phyloP scores from a whole-genome alignment of 2,797 vertebrate genomes.

The Parauchenoglanis ngamensis region DNA sequence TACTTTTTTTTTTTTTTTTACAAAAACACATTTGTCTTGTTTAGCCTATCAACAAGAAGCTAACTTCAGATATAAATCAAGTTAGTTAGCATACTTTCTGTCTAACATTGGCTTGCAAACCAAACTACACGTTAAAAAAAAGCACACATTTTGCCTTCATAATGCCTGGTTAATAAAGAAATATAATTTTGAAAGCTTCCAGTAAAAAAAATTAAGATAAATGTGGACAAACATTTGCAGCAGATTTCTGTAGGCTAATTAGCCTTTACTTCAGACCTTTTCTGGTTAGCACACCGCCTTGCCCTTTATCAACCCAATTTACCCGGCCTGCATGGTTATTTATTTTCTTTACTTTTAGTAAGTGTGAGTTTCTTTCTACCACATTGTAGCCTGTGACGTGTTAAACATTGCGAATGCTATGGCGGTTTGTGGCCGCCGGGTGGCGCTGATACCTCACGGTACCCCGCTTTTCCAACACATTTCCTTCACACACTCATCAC shows the following conservation, averaged over 20 bases:
- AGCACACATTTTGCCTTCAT: too few relatives aligned
- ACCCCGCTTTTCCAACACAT: neutral
- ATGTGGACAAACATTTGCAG: neutral
- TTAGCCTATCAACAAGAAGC: neutral
- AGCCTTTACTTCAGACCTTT: neutral
- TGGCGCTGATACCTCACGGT: neutral
- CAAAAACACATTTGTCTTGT: neutral
- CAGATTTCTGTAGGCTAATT: too few relatives aligned
- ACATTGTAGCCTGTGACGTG: too few relatives aligned
- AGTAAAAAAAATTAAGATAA: too few relatives aligned
- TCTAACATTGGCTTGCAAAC: too few relatives aligned
- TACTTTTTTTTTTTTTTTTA: neutral
- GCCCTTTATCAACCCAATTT: neutral
- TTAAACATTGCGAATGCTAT: neutral
- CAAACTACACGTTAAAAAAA: too few relatives aligned
- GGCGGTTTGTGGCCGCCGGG: neutral
- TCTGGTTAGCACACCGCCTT: neutral
- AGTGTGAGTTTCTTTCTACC: neutral
- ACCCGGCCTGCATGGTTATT: too few relatives aligned
- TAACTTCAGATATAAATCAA: too few relatives aligned
- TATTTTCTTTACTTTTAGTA: neutral
- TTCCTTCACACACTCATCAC: neutral
- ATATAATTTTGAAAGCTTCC: neutral
- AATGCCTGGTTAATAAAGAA: neutral
- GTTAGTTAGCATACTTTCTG: too few relatives aligned